These are phyloP conservation scores for Horisme vitalbata DNA, from an alignment of 2,888 invertebrate genomes.

Conservation along the genomic window DNA sequence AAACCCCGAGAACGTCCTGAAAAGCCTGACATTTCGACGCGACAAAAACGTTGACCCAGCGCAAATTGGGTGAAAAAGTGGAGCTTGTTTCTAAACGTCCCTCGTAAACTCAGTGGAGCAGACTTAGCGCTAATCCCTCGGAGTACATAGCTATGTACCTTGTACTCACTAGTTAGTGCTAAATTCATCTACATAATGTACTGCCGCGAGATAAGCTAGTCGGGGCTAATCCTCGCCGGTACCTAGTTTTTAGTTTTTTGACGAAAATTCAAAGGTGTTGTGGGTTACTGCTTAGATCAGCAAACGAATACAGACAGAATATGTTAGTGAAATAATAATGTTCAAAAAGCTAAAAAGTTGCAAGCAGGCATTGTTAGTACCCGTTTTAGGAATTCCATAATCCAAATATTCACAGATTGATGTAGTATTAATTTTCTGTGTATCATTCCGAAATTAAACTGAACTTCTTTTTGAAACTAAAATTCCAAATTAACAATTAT, in stretches of 20 bases:
- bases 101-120: slow-evolving; percentile 26
- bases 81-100: slow-evolving; percentile 23
- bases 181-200: slow-evolving; percentile 1
- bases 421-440: too few species aligned
- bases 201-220: slow-evolving; percentile 3
- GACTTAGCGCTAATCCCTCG: slow-evolving; percentile 21
- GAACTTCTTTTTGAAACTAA: too few species aligned
- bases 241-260: slow-evolving; percentile 6
- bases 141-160: background rate
- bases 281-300: too few species aligned
- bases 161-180: background rate
- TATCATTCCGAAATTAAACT: too few species aligned
- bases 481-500: too few species aligned
- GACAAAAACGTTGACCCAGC: slow-evolving; percentile 21
- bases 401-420: too few species aligned
- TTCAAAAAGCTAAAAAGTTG: too few species aligned
- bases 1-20: slow-evolving; percentile 6
- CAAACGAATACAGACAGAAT: too few species aligned
- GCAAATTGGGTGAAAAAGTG: slow-evolving; percentile 30
- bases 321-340: too few species aligned
- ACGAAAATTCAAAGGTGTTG: background rate
- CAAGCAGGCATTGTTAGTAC: too few species aligned
- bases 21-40: slow-evolving; percentile 11
- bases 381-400: too few species aligned
- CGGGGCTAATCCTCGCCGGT: slow-evolving; percentile 8